phyloP scores from a whole-genome alignment of 2,113 vertebrate genomes.

The Urocynchramus pylzowi region DNA sequence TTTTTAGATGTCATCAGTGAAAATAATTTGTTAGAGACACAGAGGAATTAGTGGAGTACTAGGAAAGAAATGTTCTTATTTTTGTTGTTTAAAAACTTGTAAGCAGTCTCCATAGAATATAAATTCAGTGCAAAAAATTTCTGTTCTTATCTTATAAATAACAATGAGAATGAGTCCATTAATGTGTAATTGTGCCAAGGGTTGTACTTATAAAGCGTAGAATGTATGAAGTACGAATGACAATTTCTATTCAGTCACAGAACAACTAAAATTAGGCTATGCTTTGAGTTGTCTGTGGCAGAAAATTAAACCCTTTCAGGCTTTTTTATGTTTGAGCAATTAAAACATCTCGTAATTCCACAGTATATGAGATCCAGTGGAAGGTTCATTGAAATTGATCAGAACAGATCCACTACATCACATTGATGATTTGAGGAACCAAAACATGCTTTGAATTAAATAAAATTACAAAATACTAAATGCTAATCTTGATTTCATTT shows the following conservation, averaged over 20 bases:
- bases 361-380: not conserved
- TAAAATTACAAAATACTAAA: not conserved
- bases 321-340: not conserved
- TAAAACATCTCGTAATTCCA: not conserved
- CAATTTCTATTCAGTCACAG: not conserved
- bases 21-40: not conserved
- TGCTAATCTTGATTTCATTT: not conserved
- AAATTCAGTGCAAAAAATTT: not conserved
- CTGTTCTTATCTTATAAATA: not conserved
- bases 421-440: not conserved
- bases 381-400: not conserved
- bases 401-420: not conserved
- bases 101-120: not conserved
- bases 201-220: not conserved
- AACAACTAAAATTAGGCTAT: not conserved
- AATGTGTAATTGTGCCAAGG: not conserved
- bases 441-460: not conserved
- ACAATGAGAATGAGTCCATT: not conserved
- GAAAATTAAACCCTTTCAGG: not conserved
- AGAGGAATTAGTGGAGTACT: not conserved
- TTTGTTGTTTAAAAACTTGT: not conserved
- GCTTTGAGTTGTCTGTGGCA: not conserved
- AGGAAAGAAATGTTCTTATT: not conserved
- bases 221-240: not conserved
- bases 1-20: not conserved